A percentile compares a stretch with the other conserved stretches of the same genome.
These are phyloP conservation scores for Galago senegalensis DNA, from an alignment of 2,797 vertebrate species.

Conservation along the genomic window DNA sequence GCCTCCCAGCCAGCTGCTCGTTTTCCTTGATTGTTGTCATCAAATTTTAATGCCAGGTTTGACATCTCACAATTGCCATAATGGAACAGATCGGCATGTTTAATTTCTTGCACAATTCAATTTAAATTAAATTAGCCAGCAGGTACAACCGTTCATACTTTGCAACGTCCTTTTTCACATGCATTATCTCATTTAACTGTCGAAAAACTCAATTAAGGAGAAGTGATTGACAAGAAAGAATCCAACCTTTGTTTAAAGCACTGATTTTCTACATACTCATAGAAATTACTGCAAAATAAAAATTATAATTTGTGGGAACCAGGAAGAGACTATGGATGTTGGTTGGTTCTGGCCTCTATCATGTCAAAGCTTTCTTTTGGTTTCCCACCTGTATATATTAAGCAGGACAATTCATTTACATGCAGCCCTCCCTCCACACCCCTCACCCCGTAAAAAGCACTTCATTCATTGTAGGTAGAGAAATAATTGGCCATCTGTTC, in stretches of 20 bases:
- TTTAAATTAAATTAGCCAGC: slow-evolving; percentile 67
- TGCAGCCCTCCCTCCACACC: neutral
- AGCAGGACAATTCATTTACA: slow-evolving; percentile 13
- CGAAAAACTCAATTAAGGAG: slow-evolving; percentile 62
- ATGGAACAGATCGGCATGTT: slow-evolving; percentile 57
- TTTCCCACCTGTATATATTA: slow-evolving; percentile 31
- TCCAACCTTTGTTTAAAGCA: slow-evolving; percentile 54
- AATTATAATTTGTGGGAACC: slow-evolving; percentile 19
- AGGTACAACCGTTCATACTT: slow-evolving; percentile 43
- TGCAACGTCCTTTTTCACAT: slow-evolving; percentile 23
- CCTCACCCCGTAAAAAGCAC: neutral
- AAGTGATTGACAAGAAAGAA: slow-evolving; percentile 68
- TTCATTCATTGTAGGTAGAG: slow-evolving; percentile 62
- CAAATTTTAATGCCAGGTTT: slow-evolving; percentile 50
- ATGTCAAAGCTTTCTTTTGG: slow-evolving; percentile 7
- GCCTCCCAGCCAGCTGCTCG: neutral
- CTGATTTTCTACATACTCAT: neutral
- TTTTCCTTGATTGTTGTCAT: slow-evolving; percentile 61
- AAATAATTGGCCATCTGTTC: slow-evolving; percentile 68
- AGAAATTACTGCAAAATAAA: slow-evolving; percentile 67
- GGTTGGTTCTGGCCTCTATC: slow-evolving; percentile 27
- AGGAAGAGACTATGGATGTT: slow-evolving; percentile 40
- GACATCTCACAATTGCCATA: slow-evolving; percentile 41
- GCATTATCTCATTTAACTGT: slow-evolving; percentile 62
- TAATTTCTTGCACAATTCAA: slow-evolving; percentile 55